Evolutionary conservation across 2,888 invertebrate genomes (phyloP).

Genomic region (Caenorhabditis sinica): DNA sequence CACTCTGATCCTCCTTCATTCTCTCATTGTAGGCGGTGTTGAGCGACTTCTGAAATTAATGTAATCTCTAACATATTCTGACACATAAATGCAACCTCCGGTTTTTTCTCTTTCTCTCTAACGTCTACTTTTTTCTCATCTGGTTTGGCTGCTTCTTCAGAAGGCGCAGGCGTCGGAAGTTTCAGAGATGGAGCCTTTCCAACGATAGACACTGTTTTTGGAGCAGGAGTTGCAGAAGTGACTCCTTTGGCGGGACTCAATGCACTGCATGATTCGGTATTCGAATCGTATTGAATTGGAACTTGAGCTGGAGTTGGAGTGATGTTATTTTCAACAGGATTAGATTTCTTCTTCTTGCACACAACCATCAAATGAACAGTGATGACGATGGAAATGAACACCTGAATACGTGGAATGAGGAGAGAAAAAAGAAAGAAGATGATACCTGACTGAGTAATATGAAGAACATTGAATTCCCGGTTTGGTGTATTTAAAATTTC

Average conservation of each 20-base stretch:
- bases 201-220: background rate
- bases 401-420: background rate
- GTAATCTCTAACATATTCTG: no score
- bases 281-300: conserved; percentile 11
- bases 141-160: background rate
- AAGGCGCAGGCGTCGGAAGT: background rate
- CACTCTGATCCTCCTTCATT: conserved; percentile 33
- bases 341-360: conserved; percentile 26
- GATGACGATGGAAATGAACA: conserved; percentile 27
- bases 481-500: no score
- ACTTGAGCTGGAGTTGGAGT: background rate
- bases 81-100: background rate
- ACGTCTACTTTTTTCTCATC: background rate
- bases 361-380: conserved; percentile 11
- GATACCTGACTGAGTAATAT: no score
- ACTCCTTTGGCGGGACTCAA: conserved; percentile 2
- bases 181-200: background rate
- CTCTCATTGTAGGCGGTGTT: conserved; percentile 27
- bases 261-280: conserved; percentile 20
- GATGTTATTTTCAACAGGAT: background rate
- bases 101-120: conserved; percentile 17
- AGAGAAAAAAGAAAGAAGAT: no score
- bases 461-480: no score
- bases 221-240: conserved; percentile 21
- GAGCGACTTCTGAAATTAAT: conserved; percentile 20